phyloP scores from a whole-genome alignment of 2,113 vertebrate species.

The Bufo gargarizans region DNA sequence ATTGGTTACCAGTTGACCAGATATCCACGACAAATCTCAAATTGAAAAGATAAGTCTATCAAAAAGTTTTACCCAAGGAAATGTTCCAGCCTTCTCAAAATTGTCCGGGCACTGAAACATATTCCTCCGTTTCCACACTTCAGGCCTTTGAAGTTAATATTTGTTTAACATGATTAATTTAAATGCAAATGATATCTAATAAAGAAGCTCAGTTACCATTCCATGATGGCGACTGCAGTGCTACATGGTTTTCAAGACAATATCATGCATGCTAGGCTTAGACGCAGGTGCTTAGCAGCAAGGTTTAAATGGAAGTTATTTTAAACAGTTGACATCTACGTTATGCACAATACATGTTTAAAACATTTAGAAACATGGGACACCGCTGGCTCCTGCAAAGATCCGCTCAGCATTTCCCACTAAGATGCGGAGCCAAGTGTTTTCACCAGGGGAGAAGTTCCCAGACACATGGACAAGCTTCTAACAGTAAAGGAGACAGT shows the following conservation, averaged over 20 bases:
- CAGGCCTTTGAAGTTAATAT: background rate
- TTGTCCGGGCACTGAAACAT: background rate
- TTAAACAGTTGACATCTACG: background rate
- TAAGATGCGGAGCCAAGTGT: background rate
- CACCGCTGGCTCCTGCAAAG: background rate
- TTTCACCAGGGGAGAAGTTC: background rate
- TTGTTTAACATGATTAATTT: background rate
- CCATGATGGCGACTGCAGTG: background rate
- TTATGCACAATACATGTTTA: background rate
- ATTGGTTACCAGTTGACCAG: background rate
- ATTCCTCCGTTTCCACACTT: background rate
- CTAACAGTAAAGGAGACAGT: background rate
- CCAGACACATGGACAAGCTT: background rate
- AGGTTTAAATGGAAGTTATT: background rate
- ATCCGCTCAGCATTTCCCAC: background rate
- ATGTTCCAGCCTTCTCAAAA: too few relatives aligned
- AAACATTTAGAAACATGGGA: background rate
- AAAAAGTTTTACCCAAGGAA: background rate
- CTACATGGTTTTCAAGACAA: background rate
- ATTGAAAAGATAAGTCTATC: background rate
- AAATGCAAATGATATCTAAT: slow-evolving; percentile 1
- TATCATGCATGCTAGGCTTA: background rate
- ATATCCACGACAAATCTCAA: background rate
- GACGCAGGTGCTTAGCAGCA: background rate
- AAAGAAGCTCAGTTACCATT: background rate